Evolutionary conservation across 2,888 invertebrate genomes (phyloP).

Genomic region (Euphydryas editha): DNA sequence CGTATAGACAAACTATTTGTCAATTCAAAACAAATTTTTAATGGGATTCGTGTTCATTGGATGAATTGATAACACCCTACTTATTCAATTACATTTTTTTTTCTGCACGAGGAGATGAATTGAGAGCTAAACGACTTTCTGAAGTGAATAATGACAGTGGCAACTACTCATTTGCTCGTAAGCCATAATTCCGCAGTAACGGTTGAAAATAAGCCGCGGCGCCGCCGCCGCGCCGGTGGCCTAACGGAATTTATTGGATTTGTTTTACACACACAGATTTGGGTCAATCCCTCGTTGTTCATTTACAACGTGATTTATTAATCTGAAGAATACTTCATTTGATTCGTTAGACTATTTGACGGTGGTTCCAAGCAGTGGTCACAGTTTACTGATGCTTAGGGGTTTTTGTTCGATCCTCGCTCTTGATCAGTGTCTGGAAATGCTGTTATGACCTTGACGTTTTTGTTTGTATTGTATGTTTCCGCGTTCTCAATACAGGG

Average conservation of each 20-base stretch:
- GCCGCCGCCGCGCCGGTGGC: slow-evolving; percentile 38
- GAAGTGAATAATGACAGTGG: slow-evolving; percentile 39
- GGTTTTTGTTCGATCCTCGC: too few species aligned
- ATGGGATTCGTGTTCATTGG: background rate
- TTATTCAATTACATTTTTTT: slow-evolving; percentile 34
- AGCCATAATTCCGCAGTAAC: slow-evolving; percentile 40
- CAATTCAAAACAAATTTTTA: background rate
- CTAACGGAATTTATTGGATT: slow-evolving; percentile 41
- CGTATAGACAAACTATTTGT: background rate
- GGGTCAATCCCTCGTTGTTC: slow-evolving; percentile 6
- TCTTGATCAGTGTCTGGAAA: too few species aligned
- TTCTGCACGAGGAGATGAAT: slow-evolving; percentile 22
- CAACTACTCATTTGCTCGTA: slow-evolving; percentile 37
- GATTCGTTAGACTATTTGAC: background rate
- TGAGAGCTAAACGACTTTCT: slow-evolving; percentile 35
- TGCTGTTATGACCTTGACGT: too few species aligned
- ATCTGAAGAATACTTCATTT: background rate
- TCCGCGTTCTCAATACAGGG: too few species aligned
- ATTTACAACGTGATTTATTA: background rate
- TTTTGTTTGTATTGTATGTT: too few species aligned
- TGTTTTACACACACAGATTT: slow-evolving; percentile 22
- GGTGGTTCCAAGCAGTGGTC: background rate
- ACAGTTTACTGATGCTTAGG: too few species aligned
- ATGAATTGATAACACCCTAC: slow-evolving; percentile 11
- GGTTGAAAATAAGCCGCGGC: slow-evolving; percentile 41